These are phyloP conservation scores for Scolopax mira DNA, from an alignment of 2,113 vertebrate species.

Conservation along the genomic window DNA sequence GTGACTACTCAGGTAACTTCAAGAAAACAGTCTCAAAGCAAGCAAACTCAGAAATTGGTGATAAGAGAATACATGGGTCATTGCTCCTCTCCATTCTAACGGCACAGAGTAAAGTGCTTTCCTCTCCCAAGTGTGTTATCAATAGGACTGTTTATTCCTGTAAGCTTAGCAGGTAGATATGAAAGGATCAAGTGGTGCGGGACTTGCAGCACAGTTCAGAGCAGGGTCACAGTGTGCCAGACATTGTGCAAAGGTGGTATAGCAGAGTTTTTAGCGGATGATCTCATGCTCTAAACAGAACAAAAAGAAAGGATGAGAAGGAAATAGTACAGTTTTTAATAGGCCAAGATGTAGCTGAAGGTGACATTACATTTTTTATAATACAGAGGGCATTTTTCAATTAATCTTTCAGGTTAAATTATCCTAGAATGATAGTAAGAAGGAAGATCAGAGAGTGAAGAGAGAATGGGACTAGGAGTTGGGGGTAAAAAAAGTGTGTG, in stretches of 20 bases:
- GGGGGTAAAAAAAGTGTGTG: not conserved
- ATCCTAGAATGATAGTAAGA: not conserved
- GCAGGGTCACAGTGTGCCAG: not conserved
- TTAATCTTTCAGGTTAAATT: not conserved
- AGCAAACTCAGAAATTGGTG: not conserved
- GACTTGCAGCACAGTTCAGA: not conserved
- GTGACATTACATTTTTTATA: not conserved
- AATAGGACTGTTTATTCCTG: not conserved
- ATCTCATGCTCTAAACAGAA: not conserved
- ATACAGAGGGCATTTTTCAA: not conserved
- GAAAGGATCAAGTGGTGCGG: not conserved
- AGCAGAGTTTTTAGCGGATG: not conserved
- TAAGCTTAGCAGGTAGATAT: not conserved
- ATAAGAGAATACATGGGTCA: not conserved
- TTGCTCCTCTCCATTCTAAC: not conserved
- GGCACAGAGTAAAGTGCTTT: not conserved
- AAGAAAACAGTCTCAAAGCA: not conserved
- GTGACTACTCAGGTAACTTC: not conserved
- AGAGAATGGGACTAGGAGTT: not conserved
- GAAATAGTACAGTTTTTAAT: not conserved
- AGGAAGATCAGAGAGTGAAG: not conserved
- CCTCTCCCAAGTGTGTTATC: not conserved
- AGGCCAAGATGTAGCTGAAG: not conserved
- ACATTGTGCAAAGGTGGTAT: not conserved
- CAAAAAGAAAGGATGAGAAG: not conserved